phyloP scores from a whole-genome alignment of 2,113 vertebrate genomes.

The Sander vitreus region DNA sequence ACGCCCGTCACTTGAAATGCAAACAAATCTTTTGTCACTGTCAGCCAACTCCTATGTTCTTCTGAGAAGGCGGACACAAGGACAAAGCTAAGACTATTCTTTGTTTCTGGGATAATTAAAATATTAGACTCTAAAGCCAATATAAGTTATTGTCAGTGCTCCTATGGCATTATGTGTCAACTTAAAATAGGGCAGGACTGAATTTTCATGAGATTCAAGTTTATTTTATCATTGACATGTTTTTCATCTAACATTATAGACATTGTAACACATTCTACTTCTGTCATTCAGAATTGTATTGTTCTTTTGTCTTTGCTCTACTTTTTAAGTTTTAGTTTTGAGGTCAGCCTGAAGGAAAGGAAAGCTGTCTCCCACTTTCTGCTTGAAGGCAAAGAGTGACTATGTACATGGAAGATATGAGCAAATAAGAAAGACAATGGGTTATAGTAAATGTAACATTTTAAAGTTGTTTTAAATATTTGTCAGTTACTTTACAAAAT shows the following conservation, averaged over 20 bases:
- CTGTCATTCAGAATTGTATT: not conserved
- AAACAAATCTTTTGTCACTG: slow-evolving; percentile 75
- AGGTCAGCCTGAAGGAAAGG: not conserved
- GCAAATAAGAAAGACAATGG: not conserved
- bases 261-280: not conserved
- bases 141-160: not conserved
- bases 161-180: not conserved
- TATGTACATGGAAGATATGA: not conserved
- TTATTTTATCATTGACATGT: not conserved
- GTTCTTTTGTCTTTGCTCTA: not conserved
- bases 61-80: slow-evolving; percentile 29
- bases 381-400: not conserved
- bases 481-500: no score
- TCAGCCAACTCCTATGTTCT: slow-evolving; percentile 55
- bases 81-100: slow-evolving; percentile 33
- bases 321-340: not conserved
- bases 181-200: not conserved
- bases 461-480: no score
- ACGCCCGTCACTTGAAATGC: slow-evolving; percentile 61
- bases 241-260: not conserved
- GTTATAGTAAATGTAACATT: no score
- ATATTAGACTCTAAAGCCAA: not conserved
- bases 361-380: not conserved
- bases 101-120: slow-evolving; percentile 16
- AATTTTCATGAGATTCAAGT: not conserved